Percentiles rank a stretch among this genome's conserved stretches.
phyloP scores from a whole-genome alignment of 2,113 vertebrate species.

The Oryzias woworae region DNA sequence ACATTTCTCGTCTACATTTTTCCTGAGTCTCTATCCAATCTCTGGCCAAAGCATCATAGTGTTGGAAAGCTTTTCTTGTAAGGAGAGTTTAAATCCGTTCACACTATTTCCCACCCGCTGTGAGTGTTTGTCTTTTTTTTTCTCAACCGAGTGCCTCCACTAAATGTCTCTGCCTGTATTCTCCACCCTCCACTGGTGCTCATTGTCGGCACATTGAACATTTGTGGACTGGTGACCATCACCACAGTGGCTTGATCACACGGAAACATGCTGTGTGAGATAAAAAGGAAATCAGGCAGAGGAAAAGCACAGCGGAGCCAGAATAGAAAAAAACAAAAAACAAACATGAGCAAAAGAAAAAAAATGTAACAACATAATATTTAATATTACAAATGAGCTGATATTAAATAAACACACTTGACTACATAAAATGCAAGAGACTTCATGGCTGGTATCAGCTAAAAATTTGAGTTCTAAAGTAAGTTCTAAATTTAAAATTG shows the following conservation, averaged over 20 bases:
- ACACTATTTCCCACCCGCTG: background rate
- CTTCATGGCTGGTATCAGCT: no score
- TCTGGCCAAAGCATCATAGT: background rate
- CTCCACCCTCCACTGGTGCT: background rate
- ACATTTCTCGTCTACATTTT: no score
- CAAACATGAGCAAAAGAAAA: background rate
- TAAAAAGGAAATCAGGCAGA: background rate
- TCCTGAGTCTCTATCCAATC: no score
- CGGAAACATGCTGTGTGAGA: background rate
- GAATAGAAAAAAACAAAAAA: background rate
- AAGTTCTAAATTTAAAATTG: no score
- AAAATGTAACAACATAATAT: background rate
- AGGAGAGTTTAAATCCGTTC: background rate
- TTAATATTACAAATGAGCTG: background rate
- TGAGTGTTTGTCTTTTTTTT: background rate
- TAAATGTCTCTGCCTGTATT: background rate
- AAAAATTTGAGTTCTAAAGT: no score
- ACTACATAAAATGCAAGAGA: no score
- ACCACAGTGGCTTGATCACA: background rate
- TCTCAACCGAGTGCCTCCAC: background rate
- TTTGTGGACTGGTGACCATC: background rate
- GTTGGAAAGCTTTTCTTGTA: background rate
- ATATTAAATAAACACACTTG: no score
- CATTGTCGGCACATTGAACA: background rate
- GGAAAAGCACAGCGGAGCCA: background rate